These are phyloP conservation scores for Camponotus pennsylvanicus DNA, from an alignment of 1,140 invertebrate species.

Conservation along the genomic window DNA sequence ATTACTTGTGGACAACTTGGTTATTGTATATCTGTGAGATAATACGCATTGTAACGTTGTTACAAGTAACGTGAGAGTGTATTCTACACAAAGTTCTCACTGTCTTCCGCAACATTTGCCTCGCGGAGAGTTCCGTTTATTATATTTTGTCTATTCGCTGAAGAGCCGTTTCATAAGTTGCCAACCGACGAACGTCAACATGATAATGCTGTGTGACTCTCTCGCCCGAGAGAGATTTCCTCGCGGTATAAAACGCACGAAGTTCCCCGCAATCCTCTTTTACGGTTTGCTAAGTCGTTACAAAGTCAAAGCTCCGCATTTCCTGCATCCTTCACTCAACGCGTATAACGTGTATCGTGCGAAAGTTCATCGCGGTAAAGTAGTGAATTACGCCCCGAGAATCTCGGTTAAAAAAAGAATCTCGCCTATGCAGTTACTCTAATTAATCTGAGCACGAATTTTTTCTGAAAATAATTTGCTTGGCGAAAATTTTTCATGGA, in stretches of 20 bases:
- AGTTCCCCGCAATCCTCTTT: conserved; percentile 38
- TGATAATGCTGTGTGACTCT: conserved; percentile 15
- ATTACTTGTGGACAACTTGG: not conserved
- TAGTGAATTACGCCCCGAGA: not conserved
- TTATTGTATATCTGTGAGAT: not conserved
- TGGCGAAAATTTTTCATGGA: not conserved
- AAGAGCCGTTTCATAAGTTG: conserved; percentile 24
- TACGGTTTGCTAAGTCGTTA: conserved; percentile 46
- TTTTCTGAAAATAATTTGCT: not conserved
- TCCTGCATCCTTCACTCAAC: conserved; percentile 19
- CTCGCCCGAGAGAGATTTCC: not conserved
- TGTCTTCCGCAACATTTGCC: conserved; percentile 29
- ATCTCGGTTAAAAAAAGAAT: conserved; percentile 19
- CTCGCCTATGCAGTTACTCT: not conserved
- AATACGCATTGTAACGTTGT: not conserved
- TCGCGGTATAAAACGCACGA: conserved; percentile 15
- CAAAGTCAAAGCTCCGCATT: conserved; percentile 24
- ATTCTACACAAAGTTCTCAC: conserved; percentile 15
- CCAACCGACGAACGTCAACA: conserved; percentile 29
- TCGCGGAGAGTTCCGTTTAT: conserved; percentile 8
- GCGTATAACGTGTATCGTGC: not conserved
- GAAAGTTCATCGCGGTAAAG: conserved; percentile 26
- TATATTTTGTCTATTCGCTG: conserved; percentile 8
- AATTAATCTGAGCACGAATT: not conserved
- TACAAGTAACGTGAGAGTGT: conserved; percentile 1